Evolutionary conservation across 2,113 vertebrate genomes (phyloP), one percentile per base, ranked within the genome.

Genomic region (Chionomys nivalis): DNA sequence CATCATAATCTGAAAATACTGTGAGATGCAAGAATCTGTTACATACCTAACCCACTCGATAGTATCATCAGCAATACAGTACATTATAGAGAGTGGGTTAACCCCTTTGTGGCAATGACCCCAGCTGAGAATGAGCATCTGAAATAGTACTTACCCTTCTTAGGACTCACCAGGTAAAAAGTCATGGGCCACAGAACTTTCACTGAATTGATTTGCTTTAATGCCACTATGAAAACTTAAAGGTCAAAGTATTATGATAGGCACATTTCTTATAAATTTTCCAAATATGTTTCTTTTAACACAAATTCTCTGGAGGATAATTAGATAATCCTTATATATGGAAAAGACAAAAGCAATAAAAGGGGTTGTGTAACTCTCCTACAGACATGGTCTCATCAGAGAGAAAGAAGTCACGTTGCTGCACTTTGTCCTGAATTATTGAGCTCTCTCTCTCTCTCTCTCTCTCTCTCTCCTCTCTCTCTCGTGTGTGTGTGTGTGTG

Each of bases 81-180:
- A 28, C 2, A 14, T 1, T 47, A 1, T 21, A 47, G 63, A 21
- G 1, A 39, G 9, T 47, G 8, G 21, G 8, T 19, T 31, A 4
- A 4, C 17, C 11, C 17, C 16, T 12, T 73, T 66, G 0, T 47
- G 63, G 26, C 47, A 5, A 42, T 21, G 17, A 12, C 5, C 7
- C 2, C 14, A 2, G 39, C 4, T 21, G 39, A 72, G 39, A 14
- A 16, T 33, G 55, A 52, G 10, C 0, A 63, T 72, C 31, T 61
- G 0, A 70, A 23, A 61, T 23, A 28, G 10, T 21, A 28, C 14
- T 44, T 13, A 19, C 4, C 13, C 12, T 39, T 14, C 26, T 23
- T 33, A 10, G 65, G 17, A 66, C 17, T 28, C 21, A 23, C 14
- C 21, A 61, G 23, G 77, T 28, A 4, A 49, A 28, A 47, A 7